Base-by-base conservation (phyloP, 1,140 invertebrate species). In the Hestina assimilis region DNA sequence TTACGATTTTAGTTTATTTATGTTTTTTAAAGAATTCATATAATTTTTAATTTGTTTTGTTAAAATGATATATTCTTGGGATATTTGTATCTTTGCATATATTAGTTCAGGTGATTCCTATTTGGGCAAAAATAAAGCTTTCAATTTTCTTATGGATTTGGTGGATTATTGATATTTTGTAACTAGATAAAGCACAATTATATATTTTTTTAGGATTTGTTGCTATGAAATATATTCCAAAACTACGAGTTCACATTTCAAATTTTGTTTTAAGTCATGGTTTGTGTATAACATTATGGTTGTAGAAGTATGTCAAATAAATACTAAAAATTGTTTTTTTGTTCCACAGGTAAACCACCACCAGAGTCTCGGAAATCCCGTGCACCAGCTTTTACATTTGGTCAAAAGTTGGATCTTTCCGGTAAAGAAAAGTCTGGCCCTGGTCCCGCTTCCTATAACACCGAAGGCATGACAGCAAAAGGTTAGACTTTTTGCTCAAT, bases 381-480 rank as follows among this genome's bases (percentile, higher is more conserved):
- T 31, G 93, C 94, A 1, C 94, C 95, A 17, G 93, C 94, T 0
- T 96, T 95, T 72, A 94, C 93, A 29, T 95, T 96, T 81, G 94
- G 95, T 1, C 91, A 92, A 40, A 93, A 94, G 88, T 84, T 92
- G 53, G 89, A 89, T n/a, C 76, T 75, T 17, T 83, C 87, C 6
- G 79, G 72, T 12, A 83, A 85, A 20, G 85, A 90, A 75, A 79
- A 76, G 41, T 79, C 89, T 12, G 95, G 95, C n/a, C 95, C 96
- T 1, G 96, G 95, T 14, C 96, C 96, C 5, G 95, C 95, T 3
- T 93, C 94, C 59, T 97, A 97, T 79, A 96, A 96, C 80, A 93
- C 96, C 9, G 93, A 94, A 43, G 95, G 95, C 14, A 90, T 96
- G 63, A 93, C 93, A 50, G 90, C 93, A 33, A 96, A 95, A 93